Conservation (phyloP, 53 echinoderm and acorn worm species). For the Paelopatides confundens region DNA sequence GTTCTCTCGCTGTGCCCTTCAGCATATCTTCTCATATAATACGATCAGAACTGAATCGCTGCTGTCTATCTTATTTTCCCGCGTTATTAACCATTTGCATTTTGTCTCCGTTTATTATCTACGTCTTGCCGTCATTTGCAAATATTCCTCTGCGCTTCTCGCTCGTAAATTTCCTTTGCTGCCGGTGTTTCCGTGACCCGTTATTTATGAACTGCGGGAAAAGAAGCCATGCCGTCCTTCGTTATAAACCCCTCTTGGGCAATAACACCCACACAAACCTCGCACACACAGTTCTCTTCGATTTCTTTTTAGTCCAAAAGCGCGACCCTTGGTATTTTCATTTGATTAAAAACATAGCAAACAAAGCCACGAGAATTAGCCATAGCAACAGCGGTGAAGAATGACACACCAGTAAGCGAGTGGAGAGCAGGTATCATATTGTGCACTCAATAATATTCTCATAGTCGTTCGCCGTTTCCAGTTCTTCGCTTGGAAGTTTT, state of each 20-base stretch:
- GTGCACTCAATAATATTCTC: constrained; percentile 7
- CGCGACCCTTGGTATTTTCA: constrained; percentile 43
- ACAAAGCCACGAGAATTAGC: constrained; percentile 31
- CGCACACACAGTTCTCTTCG: not conserved
- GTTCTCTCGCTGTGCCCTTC: too few species aligned
- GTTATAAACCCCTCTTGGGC: constrained; percentile 44
- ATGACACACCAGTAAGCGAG: constrained; percentile 27
- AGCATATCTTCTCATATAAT: too few species aligned
- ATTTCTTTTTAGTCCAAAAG: constrained; percentile 26
- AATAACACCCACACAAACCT: constrained; percentile 45
- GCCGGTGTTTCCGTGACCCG: not conserved
- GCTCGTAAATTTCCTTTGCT: constrained; percentile 18
- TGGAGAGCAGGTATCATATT: not conserved
- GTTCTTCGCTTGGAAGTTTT: constrained; percentile 18
- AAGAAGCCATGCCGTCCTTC: constrained; percentile 32
- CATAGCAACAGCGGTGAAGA: constrained; percentile 27
- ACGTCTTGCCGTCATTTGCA: not conserved
- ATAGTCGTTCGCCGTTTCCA: constrained; percentile 2
- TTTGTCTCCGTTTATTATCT: not conserved
- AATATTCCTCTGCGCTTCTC: constrained; percentile 28
- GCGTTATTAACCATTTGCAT: not conserved
- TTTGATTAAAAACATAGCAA: constrained; percentile 43
- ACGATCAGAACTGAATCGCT: too few species aligned
- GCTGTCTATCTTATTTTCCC: too few species aligned
- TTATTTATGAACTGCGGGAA: constrained; percentile 24